Conservation (phyloP, 2,797 vertebrate species). For the Pelodytes ibericus region DNA sequence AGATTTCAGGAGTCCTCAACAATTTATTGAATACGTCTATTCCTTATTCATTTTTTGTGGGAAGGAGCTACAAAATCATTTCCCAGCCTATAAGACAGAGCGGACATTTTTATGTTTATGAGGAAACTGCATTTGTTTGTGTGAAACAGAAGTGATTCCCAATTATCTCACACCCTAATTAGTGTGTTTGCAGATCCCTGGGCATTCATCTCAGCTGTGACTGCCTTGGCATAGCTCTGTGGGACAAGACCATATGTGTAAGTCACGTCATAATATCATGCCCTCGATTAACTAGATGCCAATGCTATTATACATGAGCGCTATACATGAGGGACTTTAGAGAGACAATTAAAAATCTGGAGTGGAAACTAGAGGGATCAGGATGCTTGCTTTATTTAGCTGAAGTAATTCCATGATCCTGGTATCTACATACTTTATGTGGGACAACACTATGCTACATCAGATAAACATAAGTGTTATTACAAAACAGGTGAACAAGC, state of each 20-base stretch:
- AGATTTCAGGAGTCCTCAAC: no score
- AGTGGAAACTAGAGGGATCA: background rate
- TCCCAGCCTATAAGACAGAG: background rate
- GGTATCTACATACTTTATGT: no score
- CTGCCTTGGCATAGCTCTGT: conserved; percentile 44
- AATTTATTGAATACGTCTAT: no score
- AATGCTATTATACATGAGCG: conserved; percentile 5
- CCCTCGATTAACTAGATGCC: conserved; percentile 13
- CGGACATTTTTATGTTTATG: background rate
- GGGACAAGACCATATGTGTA: conserved; percentile 53
- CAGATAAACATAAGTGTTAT: no score
- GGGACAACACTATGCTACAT: no score
- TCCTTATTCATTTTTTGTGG: background rate
- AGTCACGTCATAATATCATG: conserved; percentile 19
- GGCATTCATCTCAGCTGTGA: conserved; percentile 49
- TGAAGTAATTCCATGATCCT: background rate
- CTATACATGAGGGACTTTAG: background rate
- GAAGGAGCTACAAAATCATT: background rate
- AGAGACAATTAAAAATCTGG: background rate
- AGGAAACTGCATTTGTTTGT: background rate
- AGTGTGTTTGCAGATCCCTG: conserved; percentile 44
- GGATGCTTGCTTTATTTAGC: background rate
- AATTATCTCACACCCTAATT: conserved; percentile 53
- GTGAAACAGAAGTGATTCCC: conserved; percentile 27
- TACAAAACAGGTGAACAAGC: no score